These are phyloP conservation scores for Trematocara macrostoma DNA, from an alignment of 2,113 vertebrate species.

Conservation along the genomic window DNA sequence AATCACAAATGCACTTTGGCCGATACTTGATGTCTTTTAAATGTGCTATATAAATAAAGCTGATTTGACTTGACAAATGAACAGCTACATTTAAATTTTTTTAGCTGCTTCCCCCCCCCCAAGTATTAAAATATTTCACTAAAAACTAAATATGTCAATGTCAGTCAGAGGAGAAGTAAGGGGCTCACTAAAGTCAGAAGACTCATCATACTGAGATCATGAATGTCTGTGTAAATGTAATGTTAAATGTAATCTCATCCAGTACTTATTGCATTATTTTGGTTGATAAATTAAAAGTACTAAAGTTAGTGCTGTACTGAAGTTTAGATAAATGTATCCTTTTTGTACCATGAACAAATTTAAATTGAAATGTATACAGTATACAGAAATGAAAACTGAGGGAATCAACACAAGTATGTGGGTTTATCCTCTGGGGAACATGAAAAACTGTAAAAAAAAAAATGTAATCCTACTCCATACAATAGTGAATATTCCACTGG, in stretches of 20 bases:
- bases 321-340: background rate
- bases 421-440: background rate
- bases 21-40: background rate
- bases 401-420: background rate
- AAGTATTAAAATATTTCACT: background rate
- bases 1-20: background rate
- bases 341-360: background rate
- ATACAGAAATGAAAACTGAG: background rate
- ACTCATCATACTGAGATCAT: background rate
- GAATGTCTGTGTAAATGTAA: background rate
- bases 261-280: background rate
- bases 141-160: background rate
- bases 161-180: background rate
- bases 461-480: background rate
- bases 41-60: background rate
- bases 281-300: background rate
- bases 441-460: background rate
- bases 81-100: fast-evolving
- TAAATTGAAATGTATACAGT: background rate
- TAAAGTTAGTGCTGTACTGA: background rate
- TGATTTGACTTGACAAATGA: background rate
- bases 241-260: background rate
- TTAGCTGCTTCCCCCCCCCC: background rate
- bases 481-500: background rate
- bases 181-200: background rate